Evolutionary conservation across 2,888 invertebrate species (phyloP).

Genomic region (Isoperla grammatica): DNA sequence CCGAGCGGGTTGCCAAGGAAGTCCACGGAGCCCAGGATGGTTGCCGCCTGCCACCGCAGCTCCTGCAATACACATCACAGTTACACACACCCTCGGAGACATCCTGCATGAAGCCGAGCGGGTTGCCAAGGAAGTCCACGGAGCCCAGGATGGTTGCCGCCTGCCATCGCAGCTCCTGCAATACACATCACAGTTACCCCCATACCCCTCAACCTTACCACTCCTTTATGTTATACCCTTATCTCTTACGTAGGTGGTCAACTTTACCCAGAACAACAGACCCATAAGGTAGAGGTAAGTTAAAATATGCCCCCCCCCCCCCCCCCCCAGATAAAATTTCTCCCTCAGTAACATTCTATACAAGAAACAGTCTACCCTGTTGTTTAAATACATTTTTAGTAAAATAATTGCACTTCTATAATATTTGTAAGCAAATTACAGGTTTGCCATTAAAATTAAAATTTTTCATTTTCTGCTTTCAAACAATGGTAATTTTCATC

Average conservation of each 20-base stretch:
- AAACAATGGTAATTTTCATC: too few species aligned
- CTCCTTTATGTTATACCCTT: neutral
- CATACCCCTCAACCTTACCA: slow-evolving; percentile 68
- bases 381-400: too few species aligned
- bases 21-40: slow-evolving; percentile 93
- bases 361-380: too few species aligned
- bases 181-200: slow-evolving; percentile 43
- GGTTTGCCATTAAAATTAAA: too few species aligned
- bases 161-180: slow-evolving; percentile 86
- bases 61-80: slow-evolving; percentile 48
- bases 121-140: slow-evolving; percentile 97
- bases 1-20: slow-evolving; percentile 97
- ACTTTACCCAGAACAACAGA: too few species aligned
- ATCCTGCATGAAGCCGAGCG: slow-evolving; percentile 91
- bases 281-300: too few species aligned
- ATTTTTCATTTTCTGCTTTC: too few species aligned
- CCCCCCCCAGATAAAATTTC: too few species aligned
- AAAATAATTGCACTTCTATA: too few species aligned
- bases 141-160: slow-evolving; percentile 93
- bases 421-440: too few species aligned
- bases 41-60: slow-evolving; percentile 90
- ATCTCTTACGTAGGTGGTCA: neutral
- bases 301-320: too few species aligned
- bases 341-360: too few species aligned
- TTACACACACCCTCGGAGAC: slow-evolving; percentile 93